phyloP scores from a whole-genome alignment of 2,888 invertebrate species.

The Rhingia campestris region DNA sequence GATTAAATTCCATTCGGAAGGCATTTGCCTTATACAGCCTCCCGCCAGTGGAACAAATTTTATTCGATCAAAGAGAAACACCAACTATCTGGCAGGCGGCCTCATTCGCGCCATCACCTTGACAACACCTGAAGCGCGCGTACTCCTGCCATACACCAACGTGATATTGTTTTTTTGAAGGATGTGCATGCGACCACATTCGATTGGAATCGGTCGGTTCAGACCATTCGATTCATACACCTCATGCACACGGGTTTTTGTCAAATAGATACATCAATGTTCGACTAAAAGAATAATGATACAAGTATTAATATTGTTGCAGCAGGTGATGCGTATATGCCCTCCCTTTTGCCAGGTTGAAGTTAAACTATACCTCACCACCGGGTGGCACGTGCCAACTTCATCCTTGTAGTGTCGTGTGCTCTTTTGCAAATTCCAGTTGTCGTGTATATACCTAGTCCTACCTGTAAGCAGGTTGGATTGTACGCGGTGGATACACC shows the following conservation, averaged over 20 bases:
- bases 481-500: background rate
- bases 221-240: background rate
- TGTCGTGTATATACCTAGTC: conserved; percentile 12
- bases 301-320: conserved; percentile 56
- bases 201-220: conserved; percentile 25
- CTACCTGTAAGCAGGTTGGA: conserved; percentile 14
- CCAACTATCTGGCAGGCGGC: conserved; percentile 39
- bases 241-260: conserved; percentile 12
- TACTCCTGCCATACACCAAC: background rate
- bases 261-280: background rate
- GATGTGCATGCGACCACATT: conserved; percentile 62
- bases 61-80: conserved; percentile 66
- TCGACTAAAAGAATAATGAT: conserved; percentile 52
- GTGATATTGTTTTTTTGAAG: conserved; percentile 38
- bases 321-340: conserved; percentile 48
- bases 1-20: conserved; percentile 50
- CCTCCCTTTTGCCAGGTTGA: conserved; percentile 15
- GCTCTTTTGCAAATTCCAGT: conserved; percentile 44
- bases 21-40: conserved; percentile 10
- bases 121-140: conserved; percentile 50
- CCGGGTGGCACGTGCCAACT: conserved; percentile 61
- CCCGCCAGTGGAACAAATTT: conserved; percentile 43
- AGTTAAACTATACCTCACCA: conserved; percentile 37
- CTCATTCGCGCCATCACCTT: conserved; percentile 53
- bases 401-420: conserved; percentile 35